These are phyloP conservation scores for Parauchenoglanis ngamensis DNA, from an alignment of 2,797 vertebrate genomes.

Conservation along the genomic window DNA sequence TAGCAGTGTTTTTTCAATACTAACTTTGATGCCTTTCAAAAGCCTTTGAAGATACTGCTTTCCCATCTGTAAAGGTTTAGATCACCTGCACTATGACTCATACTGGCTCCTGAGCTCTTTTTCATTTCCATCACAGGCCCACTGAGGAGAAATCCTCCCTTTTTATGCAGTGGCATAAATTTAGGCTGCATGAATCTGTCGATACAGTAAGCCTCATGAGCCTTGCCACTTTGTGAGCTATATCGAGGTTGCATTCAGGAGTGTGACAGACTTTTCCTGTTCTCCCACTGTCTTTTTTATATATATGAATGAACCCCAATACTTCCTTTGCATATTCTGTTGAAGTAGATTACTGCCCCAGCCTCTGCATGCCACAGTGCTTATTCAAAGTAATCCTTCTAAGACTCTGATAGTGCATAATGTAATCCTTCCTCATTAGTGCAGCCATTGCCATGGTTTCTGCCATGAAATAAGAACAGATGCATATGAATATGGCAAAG, in stretches of 20 bases:
- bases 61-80: conserved; percentile 44
- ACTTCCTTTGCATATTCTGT: conserved; percentile 52
- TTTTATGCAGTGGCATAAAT: conserved; percentile 40
- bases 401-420: conserved; percentile 58
- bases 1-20: neutral
- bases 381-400: conserved; percentile 60
- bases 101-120: conserved; percentile 33
- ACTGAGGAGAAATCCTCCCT: conserved; percentile 24
- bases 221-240: conserved; percentile 37
- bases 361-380: conserved; percentile 56
- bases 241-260: conserved; percentile 41
- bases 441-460: conserved; percentile 47
- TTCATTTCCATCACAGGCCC: conserved; percentile 17
- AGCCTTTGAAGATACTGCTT: conserved; percentile 36
- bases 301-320: conserved; percentile 41
- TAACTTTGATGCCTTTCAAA: conserved; percentile 45
- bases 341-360: conserved; percentile 58
- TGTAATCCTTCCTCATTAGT: conserved; percentile 63
- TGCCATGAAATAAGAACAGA: conserved; percentile 55
- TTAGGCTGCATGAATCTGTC: conserved; percentile 32
- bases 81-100: conserved; percentile 45
- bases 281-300: conserved; percentile 35
- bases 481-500: conserved; percentile 50
- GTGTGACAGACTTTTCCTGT: conserved; percentile 41
- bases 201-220: conserved; percentile 34